Conservation (phyloP, 1,140 invertebrate species). For the Papilio helenus region DNA sequence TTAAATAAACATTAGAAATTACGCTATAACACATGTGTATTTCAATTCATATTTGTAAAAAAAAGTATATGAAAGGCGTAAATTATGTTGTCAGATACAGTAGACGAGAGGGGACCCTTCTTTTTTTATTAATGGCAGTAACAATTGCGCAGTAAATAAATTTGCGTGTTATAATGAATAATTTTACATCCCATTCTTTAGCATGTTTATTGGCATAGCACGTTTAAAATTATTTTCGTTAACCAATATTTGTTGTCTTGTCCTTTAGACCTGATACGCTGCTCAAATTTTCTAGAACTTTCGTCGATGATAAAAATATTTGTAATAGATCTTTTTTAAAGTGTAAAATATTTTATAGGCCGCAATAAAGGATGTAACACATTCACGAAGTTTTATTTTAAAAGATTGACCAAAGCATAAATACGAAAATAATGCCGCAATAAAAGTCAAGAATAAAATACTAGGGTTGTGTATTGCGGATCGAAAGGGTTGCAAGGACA, state of each 20-base stretch:
- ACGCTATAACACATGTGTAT: too few relatives aligned
- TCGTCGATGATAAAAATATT: background rate
- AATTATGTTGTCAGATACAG: constrained; percentile 2
- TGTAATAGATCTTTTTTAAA: background rate
- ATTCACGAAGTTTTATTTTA: constrained; percentile 30
- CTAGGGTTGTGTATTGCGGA: constrained; percentile 36
- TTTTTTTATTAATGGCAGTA: constrained; percentile 3
- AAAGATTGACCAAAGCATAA: constrained; percentile 25
- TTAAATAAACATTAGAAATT: too few relatives aligned
- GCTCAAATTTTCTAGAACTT: background rate
- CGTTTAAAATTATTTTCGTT: background rate
- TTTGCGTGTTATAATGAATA: background rate
- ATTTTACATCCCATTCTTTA: background rate
- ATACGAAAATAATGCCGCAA: constrained; percentile 35
- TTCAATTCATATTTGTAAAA: background rate
- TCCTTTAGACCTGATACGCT: too few relatives aligned
- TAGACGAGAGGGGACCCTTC: background rate
- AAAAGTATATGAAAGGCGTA: background rate
- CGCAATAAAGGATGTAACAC: constrained; percentile 4
- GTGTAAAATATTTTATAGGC: background rate
- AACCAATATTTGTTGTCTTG: background rate
- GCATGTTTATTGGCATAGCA: background rate
- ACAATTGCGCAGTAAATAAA: constrained; percentile 15
- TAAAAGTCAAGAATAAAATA: constrained; percentile 38
- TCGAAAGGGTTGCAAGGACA: constrained; percentile 37